Percentiles rank a stretch among this genome's conserved stretches.
Conservation (phyloP, 2,113 vertebrate species). For the Brachyistius frenatus region DNA sequence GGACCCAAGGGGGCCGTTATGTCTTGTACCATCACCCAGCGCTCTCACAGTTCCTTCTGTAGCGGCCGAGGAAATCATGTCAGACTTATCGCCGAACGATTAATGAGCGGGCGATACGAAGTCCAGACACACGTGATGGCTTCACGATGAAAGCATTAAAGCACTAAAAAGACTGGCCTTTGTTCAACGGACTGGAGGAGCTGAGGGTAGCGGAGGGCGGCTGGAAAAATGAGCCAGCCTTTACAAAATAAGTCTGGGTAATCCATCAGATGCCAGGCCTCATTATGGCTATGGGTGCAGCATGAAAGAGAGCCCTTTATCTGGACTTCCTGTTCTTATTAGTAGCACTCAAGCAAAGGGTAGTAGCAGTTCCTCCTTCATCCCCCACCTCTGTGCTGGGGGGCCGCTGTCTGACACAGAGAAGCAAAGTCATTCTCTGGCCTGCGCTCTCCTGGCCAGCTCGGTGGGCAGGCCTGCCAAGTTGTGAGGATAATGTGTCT, state of each 20-base stretch:
- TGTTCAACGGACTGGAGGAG: slow-evolving; percentile 59
- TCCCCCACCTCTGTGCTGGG: slow-evolving; percentile 42
- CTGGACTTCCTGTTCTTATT: slow-evolving; percentile 78
- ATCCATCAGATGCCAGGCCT: slow-evolving; percentile 80
- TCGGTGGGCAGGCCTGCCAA: slow-evolving; percentile 58
- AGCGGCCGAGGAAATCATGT: slow-evolving; percentile 51
- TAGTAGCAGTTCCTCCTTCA: slow-evolving; percentile 41
- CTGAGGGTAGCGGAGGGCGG: slow-evolving; percentile 44
- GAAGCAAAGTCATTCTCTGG: slow-evolving; percentile 67
- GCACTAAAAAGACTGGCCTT: slow-evolving; percentile 57
- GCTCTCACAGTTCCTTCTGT: slow-evolving; percentile 18
- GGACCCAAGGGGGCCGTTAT: slow-evolving; percentile 21
- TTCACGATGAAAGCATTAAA: slow-evolving; percentile 53
- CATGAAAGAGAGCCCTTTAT: slow-evolving; percentile 74
- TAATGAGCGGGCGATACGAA: slow-evolving; percentile 58
- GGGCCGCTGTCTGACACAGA: slow-evolving; percentile 52
- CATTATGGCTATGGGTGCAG: slow-evolving; percentile 74
- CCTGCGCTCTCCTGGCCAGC: slow-evolving; percentile 42
- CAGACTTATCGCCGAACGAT: slow-evolving; percentile 53
- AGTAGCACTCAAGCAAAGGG: slow-evolving; percentile 61
- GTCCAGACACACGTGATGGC: slow-evolving; percentile 45
- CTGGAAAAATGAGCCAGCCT: slow-evolving; percentile 73
- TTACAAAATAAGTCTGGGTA: slow-evolving; percentile 72
- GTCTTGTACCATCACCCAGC: slow-evolving; percentile 19
- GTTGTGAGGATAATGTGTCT: slow-evolving; percentile 45